Evolutionary conservation across 2,888 invertebrate genomes (phyloP).

Genomic region (Parnassius apollo): DNA sequence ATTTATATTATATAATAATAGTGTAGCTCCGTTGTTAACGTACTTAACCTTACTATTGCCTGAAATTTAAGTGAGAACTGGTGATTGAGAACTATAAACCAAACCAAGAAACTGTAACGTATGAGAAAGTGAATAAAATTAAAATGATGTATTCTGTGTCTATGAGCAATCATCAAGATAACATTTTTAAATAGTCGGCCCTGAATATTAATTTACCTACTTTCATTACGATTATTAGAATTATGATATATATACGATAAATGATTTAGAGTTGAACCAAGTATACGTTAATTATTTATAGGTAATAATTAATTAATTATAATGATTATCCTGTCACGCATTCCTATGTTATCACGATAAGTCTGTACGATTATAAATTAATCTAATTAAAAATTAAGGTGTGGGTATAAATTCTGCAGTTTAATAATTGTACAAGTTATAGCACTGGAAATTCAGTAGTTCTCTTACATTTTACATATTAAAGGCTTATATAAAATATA

Average conservation of each 20-base stretch:
- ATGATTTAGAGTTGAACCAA: conserved; percentile 10
- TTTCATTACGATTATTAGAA: too few relatives aligned
- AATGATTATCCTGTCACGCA: neutral
- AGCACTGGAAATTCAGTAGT: conserved; percentile 12
- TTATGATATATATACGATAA: neutral
- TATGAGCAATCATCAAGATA: too few relatives aligned
- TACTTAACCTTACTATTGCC: too few relatives aligned
- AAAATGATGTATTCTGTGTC: too few relatives aligned
- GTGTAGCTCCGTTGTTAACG: too few relatives aligned
- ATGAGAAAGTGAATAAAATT: too few relatives aligned
- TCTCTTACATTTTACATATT: conserved; percentile 10
- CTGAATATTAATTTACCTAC: too few relatives aligned
- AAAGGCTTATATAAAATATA: neutral
- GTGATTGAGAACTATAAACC: too few relatives aligned
- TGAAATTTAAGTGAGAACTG: too few relatives aligned
- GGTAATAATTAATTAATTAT: conserved; percentile 1
- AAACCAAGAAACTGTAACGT: too few relatives aligned
- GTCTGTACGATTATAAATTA: neutral
- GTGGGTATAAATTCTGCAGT: conserved; percentile 6
- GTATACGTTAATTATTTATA: conserved; percentile 2
- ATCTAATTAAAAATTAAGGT: conserved; percentile 4
- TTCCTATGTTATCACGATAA: neutral
- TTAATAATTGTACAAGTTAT: conserved; percentile 14
- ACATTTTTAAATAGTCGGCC: too few relatives aligned
- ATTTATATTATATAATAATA: too few relatives aligned